Conservation (phyloP, 2,113 vertebrate species). For the Neodontobutis hainanensis region DNA sequence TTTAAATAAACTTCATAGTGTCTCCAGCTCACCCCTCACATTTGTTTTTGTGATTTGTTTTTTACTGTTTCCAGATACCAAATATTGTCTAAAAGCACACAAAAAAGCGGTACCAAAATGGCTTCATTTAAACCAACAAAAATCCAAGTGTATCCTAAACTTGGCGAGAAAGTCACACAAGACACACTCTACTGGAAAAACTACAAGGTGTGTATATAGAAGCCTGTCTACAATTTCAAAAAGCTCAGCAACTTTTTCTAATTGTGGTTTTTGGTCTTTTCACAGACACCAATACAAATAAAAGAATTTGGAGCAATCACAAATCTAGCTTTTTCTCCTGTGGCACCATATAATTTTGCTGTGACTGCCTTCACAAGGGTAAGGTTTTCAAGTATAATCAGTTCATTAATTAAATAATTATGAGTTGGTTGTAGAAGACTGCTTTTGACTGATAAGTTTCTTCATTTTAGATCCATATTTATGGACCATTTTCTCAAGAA, state of each 20-base stretch:
- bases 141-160: constrained; percentile 83
- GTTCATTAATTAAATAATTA: neutral
- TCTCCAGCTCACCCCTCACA: too few species aligned
- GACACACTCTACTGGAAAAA: constrained; percentile 95
- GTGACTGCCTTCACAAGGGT: constrained; percentile 96
- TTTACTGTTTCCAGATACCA: neutral
- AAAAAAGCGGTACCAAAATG: constrained; percentile 72
- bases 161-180: constrained; percentile 91
- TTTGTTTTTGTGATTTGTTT: neutral
- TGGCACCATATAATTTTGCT: constrained; percentile 89
- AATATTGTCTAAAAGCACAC: neutral
- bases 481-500: constrained; percentile 91
- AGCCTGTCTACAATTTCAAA: neutral
- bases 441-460: neutral
- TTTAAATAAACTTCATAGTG: too few species aligned
- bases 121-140: constrained; percentile 88
- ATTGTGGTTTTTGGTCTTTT: constrained; percentile 7
- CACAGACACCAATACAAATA: constrained; percentile 91
- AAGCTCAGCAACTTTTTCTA: neutral
- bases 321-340: constrained; percentile 88
- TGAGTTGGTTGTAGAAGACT: neutral
- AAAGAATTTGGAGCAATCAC: constrained; percentile 95
- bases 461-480: constrained; percentile 87
- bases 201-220: constrained; percentile 82
- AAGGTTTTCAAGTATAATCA: constrained; percentile 45